Conservation (phyloP, 2,113 vertebrate species). For the Phainopepla nitens region DNA sequence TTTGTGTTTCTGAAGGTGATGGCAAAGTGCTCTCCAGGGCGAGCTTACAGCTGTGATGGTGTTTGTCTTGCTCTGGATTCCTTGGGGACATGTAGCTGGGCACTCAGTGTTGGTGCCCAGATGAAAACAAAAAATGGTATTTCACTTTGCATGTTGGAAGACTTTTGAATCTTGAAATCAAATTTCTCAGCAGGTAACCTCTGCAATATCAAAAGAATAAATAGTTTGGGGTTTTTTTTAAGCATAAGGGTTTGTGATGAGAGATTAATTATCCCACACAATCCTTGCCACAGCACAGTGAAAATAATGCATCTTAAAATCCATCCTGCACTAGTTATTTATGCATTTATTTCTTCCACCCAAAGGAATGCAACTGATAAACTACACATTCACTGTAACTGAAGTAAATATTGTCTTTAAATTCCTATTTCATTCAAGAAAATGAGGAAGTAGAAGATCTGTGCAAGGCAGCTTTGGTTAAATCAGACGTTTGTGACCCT, state of each 20-base stretch:
- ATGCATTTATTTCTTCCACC: not conserved
- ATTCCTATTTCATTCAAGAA: not conserved
- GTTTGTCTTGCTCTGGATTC: not conserved
- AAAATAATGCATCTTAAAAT: not conserved
- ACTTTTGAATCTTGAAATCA: not conserved
- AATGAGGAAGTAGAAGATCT: not conserved
- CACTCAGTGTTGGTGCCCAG: not conserved
- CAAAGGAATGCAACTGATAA: not conserved
- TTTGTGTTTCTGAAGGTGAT: not conserved
- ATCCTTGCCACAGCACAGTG: not conserved
- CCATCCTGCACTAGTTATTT: not conserved
- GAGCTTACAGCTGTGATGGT: not conserved
- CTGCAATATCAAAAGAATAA: not conserved
- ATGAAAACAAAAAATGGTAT: not conserved
- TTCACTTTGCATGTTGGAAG: not conserved
- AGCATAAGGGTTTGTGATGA: not conserved
- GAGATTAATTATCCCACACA: not conserved
- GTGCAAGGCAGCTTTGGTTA: not conserved
- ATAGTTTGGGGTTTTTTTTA: not conserved
- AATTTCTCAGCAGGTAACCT: not conserved
- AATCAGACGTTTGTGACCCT: not conserved
- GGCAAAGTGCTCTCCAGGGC: not conserved
- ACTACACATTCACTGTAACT: not conserved
- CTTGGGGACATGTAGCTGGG: not conserved
- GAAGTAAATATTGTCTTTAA: not conserved